These are phyloP conservation scores for Aphelenchoides besseyi DNA, from an alignment of 1,140 invertebrate genomes.

Conservation along the genomic window DNA sequence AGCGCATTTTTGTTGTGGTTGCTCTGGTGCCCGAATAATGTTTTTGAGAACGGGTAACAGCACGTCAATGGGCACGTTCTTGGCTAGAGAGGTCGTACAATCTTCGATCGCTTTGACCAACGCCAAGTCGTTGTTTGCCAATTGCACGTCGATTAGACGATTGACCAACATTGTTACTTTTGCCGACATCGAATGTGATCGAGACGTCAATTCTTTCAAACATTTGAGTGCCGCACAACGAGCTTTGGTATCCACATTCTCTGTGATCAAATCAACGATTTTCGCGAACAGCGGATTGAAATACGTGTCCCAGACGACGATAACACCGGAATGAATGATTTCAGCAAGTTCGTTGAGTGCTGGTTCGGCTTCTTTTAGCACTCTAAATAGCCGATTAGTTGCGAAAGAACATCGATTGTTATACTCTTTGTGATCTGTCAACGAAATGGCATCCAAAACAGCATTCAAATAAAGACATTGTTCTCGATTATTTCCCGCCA, in stretches of 20 bases:
- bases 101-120: slow-evolving; percentile 2
- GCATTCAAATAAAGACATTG: slow-evolving; percentile 2
- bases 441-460: slow-evolving; percentile 8
- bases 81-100: background rate
- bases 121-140: slow-evolving; percentile 1
- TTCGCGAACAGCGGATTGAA: slow-evolving; percentile 16
- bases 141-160: slow-evolving; percentile 1
- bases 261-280: slow-evolving; percentile 6
- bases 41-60: slow-evolving; percentile 7
- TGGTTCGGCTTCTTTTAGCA: background rate
- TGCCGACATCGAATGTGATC: background rate
- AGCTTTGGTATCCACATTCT: background rate
- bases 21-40: slow-evolving; percentile 12
- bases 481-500: background rate
- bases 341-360: background rate
- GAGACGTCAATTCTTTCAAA: background rate
- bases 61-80: background rate
- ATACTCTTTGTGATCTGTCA: background rate
- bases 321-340: background rate
- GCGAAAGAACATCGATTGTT: background rate
- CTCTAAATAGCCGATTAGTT: background rate
- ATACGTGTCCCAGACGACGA: slow-evolving; percentile 7
- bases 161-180: background rate
- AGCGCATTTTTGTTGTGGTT: background rate
- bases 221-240: background rate